Evolutionary conservation across 2,888 invertebrate species (phyloP).

Genomic region (Drosophila diplacantha): DNA sequence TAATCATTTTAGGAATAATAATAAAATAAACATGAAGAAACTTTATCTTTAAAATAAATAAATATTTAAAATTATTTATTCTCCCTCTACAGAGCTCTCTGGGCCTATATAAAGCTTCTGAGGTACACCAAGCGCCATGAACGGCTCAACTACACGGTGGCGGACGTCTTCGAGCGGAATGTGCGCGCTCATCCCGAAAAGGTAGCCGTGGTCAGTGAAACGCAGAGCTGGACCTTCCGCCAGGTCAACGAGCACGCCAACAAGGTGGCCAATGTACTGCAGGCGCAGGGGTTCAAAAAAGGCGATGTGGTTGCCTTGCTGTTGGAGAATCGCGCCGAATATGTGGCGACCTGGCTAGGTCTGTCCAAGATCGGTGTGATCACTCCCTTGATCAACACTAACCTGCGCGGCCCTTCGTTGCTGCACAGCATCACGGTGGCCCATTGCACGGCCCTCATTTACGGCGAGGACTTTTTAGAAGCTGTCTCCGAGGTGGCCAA

Average conservation of each 20-base stretch:
- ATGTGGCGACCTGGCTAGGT: constrained; percentile 94
- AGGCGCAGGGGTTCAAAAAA: constrained; percentile 86
- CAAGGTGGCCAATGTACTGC: constrained; percentile 88
- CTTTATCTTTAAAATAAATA: background rate
- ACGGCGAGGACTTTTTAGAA: constrained; percentile 79
- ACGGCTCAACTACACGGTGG: constrained; percentile 85
- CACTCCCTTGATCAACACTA: constrained; percentile 94
- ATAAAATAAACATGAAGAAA: background rate
- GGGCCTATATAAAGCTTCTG: constrained; percentile 83
- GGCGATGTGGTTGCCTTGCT: constrained; percentile 93
- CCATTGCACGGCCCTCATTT: constrained; percentile 89
- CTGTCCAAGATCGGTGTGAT: constrained; percentile 91
- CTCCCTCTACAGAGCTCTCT: constrained; percentile 81
- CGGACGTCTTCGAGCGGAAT: constrained; percentile 86
- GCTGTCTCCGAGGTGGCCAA: constrained; percentile 84
- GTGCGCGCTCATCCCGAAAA: constrained; percentile 89
- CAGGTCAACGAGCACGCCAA: constrained; percentile 93
- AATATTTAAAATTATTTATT: background rate
- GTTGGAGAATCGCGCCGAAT: constrained; percentile 94
- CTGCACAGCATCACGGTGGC: constrained; percentile 92
- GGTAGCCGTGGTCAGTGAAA: constrained; percentile 84
- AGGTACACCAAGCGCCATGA: constrained; percentile 81
- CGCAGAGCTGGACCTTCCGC: constrained; percentile 88
- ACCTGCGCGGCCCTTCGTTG: constrained; percentile 88
- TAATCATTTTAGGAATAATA: background rate